Conservation (phyloP, 2,797 vertebrate species). For the Rhincodon typus region DNA sequence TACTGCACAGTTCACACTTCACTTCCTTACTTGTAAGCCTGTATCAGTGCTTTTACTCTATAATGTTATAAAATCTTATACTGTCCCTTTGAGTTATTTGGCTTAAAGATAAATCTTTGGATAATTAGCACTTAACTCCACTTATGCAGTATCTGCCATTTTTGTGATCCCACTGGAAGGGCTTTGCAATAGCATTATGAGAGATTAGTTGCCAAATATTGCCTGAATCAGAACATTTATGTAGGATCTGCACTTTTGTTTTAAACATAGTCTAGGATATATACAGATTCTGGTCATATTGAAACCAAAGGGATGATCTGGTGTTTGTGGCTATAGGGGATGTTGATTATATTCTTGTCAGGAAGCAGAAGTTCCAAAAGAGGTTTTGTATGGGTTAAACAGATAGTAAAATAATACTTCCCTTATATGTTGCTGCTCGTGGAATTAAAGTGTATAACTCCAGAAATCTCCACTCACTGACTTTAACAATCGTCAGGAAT, state of each 20-base stretch:
- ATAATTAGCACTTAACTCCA: background rate
- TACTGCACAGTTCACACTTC: background rate
- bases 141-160: background rate
- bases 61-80: background rate
- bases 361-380: background rate
- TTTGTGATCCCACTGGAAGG: background rate
- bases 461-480: no score
- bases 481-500: background rate
- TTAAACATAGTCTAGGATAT: no score
- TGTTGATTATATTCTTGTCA: background rate
- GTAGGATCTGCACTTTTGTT: no score
- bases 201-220: background rate
- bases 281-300: no score
- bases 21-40: constrained; percentile 8
- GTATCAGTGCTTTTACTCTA: background rate
- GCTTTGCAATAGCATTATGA: background rate
- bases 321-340: background rate
- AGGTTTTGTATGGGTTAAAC: background rate
- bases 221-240: background rate
- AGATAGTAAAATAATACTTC: background rate
- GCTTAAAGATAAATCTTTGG: background rate
- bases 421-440: background rate
- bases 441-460: background rate
- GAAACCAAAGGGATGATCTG: no score
- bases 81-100: background rate